Evolutionary conservation across 1,140 invertebrate genomes (phyloP).

Genomic region (Argopecten irradians): DNA sequence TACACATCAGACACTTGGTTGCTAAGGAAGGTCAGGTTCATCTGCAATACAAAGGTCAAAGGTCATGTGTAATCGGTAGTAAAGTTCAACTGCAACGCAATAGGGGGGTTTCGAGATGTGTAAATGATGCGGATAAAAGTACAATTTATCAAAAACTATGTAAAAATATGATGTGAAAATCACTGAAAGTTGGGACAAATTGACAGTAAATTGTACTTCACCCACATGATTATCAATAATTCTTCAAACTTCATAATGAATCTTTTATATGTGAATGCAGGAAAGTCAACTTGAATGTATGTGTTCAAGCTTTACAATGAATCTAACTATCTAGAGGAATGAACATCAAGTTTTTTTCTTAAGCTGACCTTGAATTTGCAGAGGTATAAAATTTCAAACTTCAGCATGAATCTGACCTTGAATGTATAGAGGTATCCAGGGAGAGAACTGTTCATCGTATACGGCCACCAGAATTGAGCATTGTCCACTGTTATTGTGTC

Average conservation of each 20-base stretch:
- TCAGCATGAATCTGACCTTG: constrained; percentile 79
- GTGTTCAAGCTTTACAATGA: neutral
- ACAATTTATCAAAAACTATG: neutral
- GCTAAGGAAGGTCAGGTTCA: constrained; percentile 25
- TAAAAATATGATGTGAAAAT: constrained; percentile 33
- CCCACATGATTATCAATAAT: neutral
- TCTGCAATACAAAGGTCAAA: neutral
- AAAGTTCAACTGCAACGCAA: neutral
- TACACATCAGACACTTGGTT: constrained; percentile 83
- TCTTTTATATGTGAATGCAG: neutral
- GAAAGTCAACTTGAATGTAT: neutral
- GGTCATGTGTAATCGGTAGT: neutral
- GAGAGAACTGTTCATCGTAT: constrained; percentile 85
- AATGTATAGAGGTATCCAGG: constrained; percentile 93
- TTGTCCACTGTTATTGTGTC: constrained; percentile 80
- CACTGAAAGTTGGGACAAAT: neutral
- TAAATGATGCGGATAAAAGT: neutral
- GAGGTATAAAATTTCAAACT: too few relatives aligned
- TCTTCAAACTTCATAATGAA: neutral
- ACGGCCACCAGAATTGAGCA: constrained; percentile 94
- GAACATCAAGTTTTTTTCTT: neutral
- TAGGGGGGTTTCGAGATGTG: too few relatives aligned
- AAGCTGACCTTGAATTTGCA: too few relatives aligned
- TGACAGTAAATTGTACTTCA: too few relatives aligned
- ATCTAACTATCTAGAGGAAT: neutral